phyloP scores from a whole-genome alignment of 2,888 invertebrate genomes.

The Spodoptera picta region DNA sequence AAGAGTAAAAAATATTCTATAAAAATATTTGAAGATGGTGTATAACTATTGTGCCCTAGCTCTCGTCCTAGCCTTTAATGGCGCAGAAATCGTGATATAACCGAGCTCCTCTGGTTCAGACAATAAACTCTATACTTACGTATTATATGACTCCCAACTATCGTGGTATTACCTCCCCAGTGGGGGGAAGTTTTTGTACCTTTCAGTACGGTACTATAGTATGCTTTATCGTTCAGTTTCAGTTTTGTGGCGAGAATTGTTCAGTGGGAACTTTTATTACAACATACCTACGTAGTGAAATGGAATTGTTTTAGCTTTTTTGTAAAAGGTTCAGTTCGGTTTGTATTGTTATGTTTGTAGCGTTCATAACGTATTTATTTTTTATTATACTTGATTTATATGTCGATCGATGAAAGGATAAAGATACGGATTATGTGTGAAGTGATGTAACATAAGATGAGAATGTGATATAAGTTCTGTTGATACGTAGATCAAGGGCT shows the following conservation, averaged over 20 bases:
- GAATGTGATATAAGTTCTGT: too few species aligned
- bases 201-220: conserved; percentile 42
- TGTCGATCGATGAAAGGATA: too few species aligned
- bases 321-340: background rate
- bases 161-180: conserved; percentile 28
- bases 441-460: too few species aligned
- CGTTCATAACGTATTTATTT: too few species aligned
- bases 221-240: conserved; percentile 35
- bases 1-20: too few species aligned
- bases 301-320: conserved; percentile 5
- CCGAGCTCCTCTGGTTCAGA: conserved; percentile 58
- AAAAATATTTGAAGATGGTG: background rate
- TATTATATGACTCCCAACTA: conserved; percentile 48
- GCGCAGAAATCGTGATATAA: conserved; percentile 61
- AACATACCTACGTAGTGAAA: background rate
- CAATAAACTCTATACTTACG: conserved; percentile 59
- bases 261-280: conserved; percentile 13
- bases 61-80: conserved; percentile 58
- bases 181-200: conserved; percentile 50
- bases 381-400: too few species aligned
- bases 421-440: too few species aligned
- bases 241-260: conserved; percentile 25
- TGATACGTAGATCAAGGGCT: too few species aligned
- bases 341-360: background rate
- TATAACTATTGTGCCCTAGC: conserved; percentile 12